Base-by-base conservation (phyloP, 2,888 invertebrate genomes). In the Eristalis tenax region DNA sequence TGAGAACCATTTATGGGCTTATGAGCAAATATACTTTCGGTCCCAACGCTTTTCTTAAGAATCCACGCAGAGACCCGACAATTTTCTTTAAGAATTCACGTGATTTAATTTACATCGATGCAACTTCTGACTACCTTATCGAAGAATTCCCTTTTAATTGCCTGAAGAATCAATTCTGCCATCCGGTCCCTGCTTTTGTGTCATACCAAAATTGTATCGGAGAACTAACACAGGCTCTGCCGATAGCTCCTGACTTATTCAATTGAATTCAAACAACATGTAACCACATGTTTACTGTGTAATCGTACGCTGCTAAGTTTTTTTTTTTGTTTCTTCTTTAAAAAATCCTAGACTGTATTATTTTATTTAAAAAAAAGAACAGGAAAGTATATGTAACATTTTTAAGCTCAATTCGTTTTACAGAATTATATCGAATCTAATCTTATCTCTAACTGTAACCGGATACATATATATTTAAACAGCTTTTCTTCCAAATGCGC, bases 401-500 rank as follows among this genome's bases (percentile, higher is more conserved):
- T 59, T 11, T 23, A 61, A 63, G 43, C 1, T 74, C 56, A 64
- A 64, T 28, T 63, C 32, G 50, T 65, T 35, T 65, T 35, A 32
- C 22, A 56, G 13, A 56, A n/a, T 40, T 59, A 59, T 23, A 59
- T 23, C 23, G 50, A 28, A n/a, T 59, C 38, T 43, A 40, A 73
- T 22, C 28, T 22, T 50, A 50, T 56, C 32, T 56, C 26, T 56
- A 15, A 50, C 18, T 56, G 28, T 28, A 28, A 32, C 5, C 69
- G 56, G 13, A 50, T 50, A 50, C 38, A 35, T 65, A 59, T 64
- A 66, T 38, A 74, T 32, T 28, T 18, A 76, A 40, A 43, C 56
- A 26, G 65, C 38, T 71, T 75, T 35, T n/a, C 43, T 50, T 65
- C 6, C 82, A 75, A 86, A 79, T 71, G 75, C 86, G 83, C 86